Evolutionary conservation across 1,140 invertebrate genomes (phyloP), one percentile per base, ranked within the genome.

Genomic region (Zophobas morio): DNA sequence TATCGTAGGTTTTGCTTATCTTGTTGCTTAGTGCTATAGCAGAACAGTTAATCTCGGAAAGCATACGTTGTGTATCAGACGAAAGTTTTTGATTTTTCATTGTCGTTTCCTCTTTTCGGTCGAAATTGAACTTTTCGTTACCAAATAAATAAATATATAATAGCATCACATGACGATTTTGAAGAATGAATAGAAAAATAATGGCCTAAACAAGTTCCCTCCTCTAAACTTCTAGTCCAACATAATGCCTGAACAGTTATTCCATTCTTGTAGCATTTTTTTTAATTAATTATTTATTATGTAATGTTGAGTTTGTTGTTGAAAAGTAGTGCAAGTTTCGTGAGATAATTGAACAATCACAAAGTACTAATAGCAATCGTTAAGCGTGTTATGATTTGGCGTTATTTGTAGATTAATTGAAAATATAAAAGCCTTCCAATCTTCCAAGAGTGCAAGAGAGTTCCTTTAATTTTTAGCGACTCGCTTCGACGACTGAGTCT

Each of bases 191-290:
- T 81, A 46, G 73, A 66, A 74, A 76, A 80, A 80, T 75, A 82
- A 84, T 84, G 83, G 83, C 83, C 83, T 84, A 84, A 82, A 82
- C 78, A 81, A 81, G 82, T 82, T 84, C 82, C 83, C 83, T 83
- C 82, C 83, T 83, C 70, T 82, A 63, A 77, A 82, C 73, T 79
- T 84, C 83, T 84, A 84, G 83, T 84, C 83, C 82, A 83, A 81
- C 79, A 74, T 39, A 79, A 79, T 83, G 79, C 79, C 80, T 81
- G 81, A 82, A 78, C 63, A 79, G 70, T 76, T 78, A 82, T 81
- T 81, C 81, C 79, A 80, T 75, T 79, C 70, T 78, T 71, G 76
- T 81, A 74, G 70, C 75, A 77, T 42, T 54, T 75, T 80, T 76
- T 72, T 72, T 77, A 72, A 57, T 47, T 56, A 6, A 42, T 66